These are phyloP conservation scores for Drosophila saltans DNA, from an alignment of 1,140 invertebrate genomes.

Conservation along the genomic window DNA sequence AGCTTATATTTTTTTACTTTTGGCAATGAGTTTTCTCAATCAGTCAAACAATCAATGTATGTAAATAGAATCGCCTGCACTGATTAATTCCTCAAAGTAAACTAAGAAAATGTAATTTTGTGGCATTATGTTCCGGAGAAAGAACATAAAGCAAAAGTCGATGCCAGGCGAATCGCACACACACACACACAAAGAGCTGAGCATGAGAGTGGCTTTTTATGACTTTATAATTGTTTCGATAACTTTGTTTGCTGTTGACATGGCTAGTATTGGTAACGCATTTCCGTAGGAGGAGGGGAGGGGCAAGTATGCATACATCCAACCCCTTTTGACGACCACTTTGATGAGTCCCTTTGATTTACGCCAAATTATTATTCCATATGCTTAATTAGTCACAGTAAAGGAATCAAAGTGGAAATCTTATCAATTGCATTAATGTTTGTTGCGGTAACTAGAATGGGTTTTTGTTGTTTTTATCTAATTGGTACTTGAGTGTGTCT, in stretches of 20 bases:
- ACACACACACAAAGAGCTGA: slow-evolving; percentile 15
- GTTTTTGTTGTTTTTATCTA: slow-evolving; percentile 55
- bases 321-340: neutral
- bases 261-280: slow-evolving; percentile 14
- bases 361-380: slow-evolving; percentile 45
- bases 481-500: slow-evolving; percentile 50
- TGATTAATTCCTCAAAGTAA: slow-evolving; percentile 24
- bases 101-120: slow-evolving; percentile 10
- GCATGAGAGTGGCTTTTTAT: slow-evolving; percentile 37
- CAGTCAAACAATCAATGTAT: neutral
- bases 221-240: slow-evolving; percentile 59
- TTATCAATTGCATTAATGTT: slow-evolving; percentile 26
- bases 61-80: neutral
- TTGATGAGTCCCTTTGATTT: slow-evolving; percentile 23
- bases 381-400: slow-evolving; percentile 44
- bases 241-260: slow-evolving; percentile 49
- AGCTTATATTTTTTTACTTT: neutral
- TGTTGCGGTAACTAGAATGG: slow-evolving; percentile 40
- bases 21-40: neutral
- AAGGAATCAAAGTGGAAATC: slow-evolving; percentile 21
- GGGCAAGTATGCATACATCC: slow-evolving; percentile 1
- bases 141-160: slow-evolving; percentile 1
- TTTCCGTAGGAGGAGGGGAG: neutral
- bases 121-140: slow-evolving; percentile 1
- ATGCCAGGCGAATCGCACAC: neutral